Evolutionary conservation across 2,113 vertebrate genomes (phyloP).

Genomic region (Steatornis caripensis): DNA sequence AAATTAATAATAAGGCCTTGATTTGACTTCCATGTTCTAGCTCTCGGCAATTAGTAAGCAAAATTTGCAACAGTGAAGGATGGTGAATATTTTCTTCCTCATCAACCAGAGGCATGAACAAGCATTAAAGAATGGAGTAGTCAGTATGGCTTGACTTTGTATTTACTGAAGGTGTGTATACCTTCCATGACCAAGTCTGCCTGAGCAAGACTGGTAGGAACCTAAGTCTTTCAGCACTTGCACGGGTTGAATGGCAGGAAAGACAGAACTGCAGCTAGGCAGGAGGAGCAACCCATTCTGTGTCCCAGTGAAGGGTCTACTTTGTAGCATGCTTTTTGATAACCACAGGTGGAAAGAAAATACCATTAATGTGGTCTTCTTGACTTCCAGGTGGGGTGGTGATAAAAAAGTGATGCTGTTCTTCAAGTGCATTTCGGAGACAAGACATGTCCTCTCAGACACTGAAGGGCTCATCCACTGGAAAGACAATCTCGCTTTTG

Average conservation of each 20-base stretch:
- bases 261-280: not conserved
- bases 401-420: not conserved
- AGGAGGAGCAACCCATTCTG: not conserved
- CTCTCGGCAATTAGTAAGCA: not conserved
- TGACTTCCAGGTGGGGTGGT: not conserved
- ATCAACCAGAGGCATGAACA: not conserved
- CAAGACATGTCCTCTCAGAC: not conserved
- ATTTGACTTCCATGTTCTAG: not conserved
- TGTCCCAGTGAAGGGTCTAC: not conserved
- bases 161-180: not conserved
- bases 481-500: not conserved
- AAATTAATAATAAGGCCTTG: not conserved
- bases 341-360: not conserved
- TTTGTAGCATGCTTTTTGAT: not conserved
- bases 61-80: not conserved
- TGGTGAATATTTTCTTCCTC: not conserved
- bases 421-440: not conserved
- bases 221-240: not conserved
- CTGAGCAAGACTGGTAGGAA: not conserved
- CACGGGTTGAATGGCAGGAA: not conserved
- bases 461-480: not conserved
- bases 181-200: not conserved
- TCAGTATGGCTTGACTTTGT: not conserved
- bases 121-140: not conserved
- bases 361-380: not conserved